Evolutionary conservation across 1,140 invertebrate species (phyloP), one percentile per base, ranked within the genome.

Genomic region (Drosophila miranda): DNA sequence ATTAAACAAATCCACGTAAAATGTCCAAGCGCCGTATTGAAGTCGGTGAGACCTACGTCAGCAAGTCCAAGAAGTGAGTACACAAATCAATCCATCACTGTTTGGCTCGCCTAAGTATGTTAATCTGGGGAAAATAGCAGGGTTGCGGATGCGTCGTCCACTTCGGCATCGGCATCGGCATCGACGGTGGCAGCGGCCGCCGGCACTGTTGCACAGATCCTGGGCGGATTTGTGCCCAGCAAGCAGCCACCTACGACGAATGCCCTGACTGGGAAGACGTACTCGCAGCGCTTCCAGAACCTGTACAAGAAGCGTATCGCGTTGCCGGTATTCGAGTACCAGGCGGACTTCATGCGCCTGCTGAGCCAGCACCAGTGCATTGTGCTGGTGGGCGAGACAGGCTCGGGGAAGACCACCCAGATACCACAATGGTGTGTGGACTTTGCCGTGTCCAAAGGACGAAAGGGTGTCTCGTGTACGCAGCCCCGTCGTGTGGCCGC

Each of bases 241-340:
- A 45, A 92, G 91, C 60, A 75, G 66, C 81, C 81, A 21, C 81
- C 81, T 6, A 86, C 82, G 0, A 90, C 95, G 0, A 97, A 97
- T 91, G 93, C 94, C 3, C 95, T 94, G 59, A 96, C 94, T 78
- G 93, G 94, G 44, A 92, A 95, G 56, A 95, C 96, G 8, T 97
- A 95, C 81, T 96, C 96, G 2, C 94, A 94, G 45, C 93, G 95
- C 61, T 98, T 97, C 83, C 94, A 96, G 91, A 96, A 97, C 71
- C 92, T 98, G 28, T 95, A 95, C 64, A 94, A 95, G 66, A 99
- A 99, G 86, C 94, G 99, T 48, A 96, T 97, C 38, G 94, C 95
- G 6, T 92, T 99, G 16, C 99, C 99, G 1, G 99, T 99, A 0
- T 99, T 99, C 94, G 99, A 99, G 89, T 99, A 99, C 91, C 95